phyloP scores from a whole-genome alignment of 2,113 vertebrate genomes.

The Phylloscopus trochiloides region DNA sequence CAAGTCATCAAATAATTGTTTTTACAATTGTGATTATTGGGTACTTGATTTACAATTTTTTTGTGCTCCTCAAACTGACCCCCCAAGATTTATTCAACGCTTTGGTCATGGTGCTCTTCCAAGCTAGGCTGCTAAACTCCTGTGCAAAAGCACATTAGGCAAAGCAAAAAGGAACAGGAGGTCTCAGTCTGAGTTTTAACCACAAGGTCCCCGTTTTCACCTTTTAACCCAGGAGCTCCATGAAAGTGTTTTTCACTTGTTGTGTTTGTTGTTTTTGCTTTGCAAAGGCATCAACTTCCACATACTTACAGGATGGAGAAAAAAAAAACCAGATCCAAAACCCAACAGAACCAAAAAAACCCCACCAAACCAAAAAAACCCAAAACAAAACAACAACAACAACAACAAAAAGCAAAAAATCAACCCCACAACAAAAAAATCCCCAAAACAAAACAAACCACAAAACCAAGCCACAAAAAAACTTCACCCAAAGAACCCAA shows the following conservation, averaged over 20 bases:
- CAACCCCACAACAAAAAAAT: not conserved
- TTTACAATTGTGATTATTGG: not conserved
- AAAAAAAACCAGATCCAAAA: rapidly evolving
- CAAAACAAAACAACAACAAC: not conserved
- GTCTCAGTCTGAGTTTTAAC: not conserved
- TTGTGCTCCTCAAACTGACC: not conserved
- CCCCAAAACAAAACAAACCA: not conserved
- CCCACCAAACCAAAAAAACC: not conserved
- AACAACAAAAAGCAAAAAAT: too few relatives aligned
- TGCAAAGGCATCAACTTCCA: not conserved
- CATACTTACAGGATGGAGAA: not conserved
- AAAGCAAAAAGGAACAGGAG: not conserved
- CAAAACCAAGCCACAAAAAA: too few relatives aligned
- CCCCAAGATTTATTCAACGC: not conserved
- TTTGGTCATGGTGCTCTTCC: not conserved
- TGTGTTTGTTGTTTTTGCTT: not conserved
- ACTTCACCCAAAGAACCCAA: not conserved
- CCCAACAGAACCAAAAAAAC: not conserved
- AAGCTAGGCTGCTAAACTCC: not conserved
- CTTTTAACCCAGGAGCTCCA: not conserved
- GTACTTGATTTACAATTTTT: not conserved
- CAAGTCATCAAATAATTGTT: not conserved
- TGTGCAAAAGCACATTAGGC: not conserved
- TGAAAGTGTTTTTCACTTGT: not conserved
- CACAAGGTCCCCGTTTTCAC: not conserved